Base-by-base conservation (phyloP, 1,140 invertebrate genomes). In the Diabrotica virgifera region DNA sequence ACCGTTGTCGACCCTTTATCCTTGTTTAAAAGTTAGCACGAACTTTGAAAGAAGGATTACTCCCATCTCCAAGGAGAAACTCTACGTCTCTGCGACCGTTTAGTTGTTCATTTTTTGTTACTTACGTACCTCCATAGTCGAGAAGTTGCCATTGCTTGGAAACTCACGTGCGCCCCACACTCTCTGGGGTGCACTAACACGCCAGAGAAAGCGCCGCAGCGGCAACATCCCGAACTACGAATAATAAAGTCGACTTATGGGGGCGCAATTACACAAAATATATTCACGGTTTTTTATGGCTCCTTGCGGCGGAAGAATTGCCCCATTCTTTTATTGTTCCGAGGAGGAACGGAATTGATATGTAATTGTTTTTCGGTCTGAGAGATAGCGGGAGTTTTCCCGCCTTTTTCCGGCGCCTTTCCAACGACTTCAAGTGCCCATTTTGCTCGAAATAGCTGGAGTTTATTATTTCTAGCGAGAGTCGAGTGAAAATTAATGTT, bases 231-330 rank as follows among this genome's bases (percentile, higher is more conserved):
- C 38, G 73, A 72, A 75, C 67, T 72, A 75, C 72, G 72, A 72
- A 75, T 77, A 77, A 77, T 77, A 77, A 77, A 77, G 66, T 72
- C 76, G 72, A 76, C 76, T 77, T 76, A 75, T 76, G 76, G 69
- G 40, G 59, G 74, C 73, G 70, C 76, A 77, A 77, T 77, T 77
- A 77, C 75, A 75, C 76, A 75, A 76, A 76, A 77, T 76, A 76
- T 75, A 77, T 77, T 77, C 76, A 76, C 75, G 75, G 74, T 75
- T 77, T 77, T 77, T 77, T 77, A 77, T 76, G 57, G 73, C 72
- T 74, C 76, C 76, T 77, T 77, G 76, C 75, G 76, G 76, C 76
- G 63, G 74, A 74, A 68, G 70, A 73, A 76, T 74, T 70, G 74
- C 73, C 68, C 74, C 76, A 76, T 75, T 76, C 76, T 76, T 77